phyloP scores from a whole-genome alignment of 1,140 invertebrate genomes.

The Sycophaga agraensis region DNA sequence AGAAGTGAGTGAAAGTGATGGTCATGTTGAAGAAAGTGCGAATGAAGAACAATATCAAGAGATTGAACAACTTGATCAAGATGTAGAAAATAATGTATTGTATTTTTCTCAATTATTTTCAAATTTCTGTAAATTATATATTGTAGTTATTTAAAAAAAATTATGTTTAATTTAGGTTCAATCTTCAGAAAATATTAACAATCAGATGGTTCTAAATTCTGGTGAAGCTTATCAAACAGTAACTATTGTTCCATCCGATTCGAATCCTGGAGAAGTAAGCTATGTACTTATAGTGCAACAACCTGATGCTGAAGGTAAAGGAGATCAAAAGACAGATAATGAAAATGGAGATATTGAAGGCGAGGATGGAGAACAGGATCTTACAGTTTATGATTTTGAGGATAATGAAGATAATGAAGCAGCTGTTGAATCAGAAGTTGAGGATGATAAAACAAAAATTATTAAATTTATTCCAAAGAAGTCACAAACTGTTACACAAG shows the following conservation, averaged over 20 bases:
- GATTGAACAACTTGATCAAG: slow-evolving; percentile 59
- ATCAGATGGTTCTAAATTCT: slow-evolving; percentile 62
- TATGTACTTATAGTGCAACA: slow-evolving; percentile 88
- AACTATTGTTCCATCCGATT: slow-evolving; percentile 82
- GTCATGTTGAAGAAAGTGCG: slow-evolving; percentile 45
- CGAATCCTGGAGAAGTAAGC: slow-evolving; percentile 78
- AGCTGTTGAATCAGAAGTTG: slow-evolving; percentile 65
- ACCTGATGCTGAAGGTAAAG: slow-evolving; percentile 61
- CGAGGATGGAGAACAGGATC: slow-evolving; percentile 64
- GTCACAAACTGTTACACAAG: slow-evolving; percentile 68
- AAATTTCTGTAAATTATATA: no score
- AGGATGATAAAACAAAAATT: slow-evolving; percentile 72
- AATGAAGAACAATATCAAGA: slow-evolving; percentile 54
- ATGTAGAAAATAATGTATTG: slow-evolving; percentile 49
- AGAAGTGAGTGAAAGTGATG: slow-evolving; percentile 57
- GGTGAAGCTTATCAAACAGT: slow-evolving; percentile 78
- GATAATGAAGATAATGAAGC: slow-evolving; percentile 63
- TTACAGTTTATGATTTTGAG: slow-evolving; percentile 69
- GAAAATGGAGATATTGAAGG: slow-evolving; percentile 66
- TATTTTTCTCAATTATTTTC: neutral
- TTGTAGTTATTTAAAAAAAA: no score
- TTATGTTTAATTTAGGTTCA: slow-evolving; percentile 38
- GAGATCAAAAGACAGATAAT: slow-evolving; percentile 59
- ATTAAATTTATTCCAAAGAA: slow-evolving; percentile 70
- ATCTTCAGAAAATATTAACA: slow-evolving; percentile 41